Evolutionary conservation across 1,140 invertebrate species (phyloP), one percentile per base, ranked within the genome.

Genomic region (Calliphora vicina): DNA sequence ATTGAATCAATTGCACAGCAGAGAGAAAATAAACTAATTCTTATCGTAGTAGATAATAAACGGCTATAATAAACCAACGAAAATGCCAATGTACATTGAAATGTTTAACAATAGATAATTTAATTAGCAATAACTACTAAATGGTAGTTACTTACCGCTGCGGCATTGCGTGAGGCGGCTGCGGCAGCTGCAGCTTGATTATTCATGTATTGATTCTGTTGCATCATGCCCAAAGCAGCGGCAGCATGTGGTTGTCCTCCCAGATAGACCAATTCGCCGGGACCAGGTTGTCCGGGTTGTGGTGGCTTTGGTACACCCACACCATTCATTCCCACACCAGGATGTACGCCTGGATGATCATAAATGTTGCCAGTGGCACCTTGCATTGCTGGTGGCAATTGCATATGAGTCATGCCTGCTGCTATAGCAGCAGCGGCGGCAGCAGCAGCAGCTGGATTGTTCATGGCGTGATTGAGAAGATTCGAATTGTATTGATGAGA

Each of bases 201-300:
- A 81, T 88, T 90, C 88, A 90, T 89, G 71, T 88, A 90, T 82
- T 89, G 88, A 85, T 88, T 90, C 82, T 90, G 88, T 78, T 43
- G 35, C 87, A 90, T 87, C 85, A 90, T 85, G 8, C 87, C 87
- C 27, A 87, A 85, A 1, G 88, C 87, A 29, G 86, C 87, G n/a
- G 87, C 86, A 2, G 83, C 85, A 83, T 86, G 86, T 43, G 85
- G 87, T 81, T 89, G 88, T 0, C 88, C 87, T 17, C 88, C 87
- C 85, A 90, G 86, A 81, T 90, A 90, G 23, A 90, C 88, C 29
- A 86, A 87, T 73, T 90, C 88, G 72, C 86, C 88, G 4, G 88
- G 87, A 81, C 88, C 87, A 45, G 72, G 73, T 17, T 67, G 81
- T 42, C 86, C 86, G 42, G 84, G 74, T 35, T 35, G 82, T 82